phyloP scores from a whole-genome alignment of 2,888 invertebrate genomes.

The Dasypolia templi region DNA sequence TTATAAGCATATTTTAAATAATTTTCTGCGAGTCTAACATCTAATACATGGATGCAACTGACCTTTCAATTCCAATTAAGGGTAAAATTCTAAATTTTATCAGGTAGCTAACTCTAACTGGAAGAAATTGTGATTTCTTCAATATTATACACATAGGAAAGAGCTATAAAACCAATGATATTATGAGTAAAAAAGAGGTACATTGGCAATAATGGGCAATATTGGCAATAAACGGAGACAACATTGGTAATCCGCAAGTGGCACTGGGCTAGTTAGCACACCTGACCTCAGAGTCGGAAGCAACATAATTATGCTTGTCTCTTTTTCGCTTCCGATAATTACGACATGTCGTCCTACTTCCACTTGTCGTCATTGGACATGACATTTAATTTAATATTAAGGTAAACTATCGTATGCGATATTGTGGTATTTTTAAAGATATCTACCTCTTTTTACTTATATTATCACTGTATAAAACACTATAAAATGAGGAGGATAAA shows the following conservation, averaged over 20 bases:
- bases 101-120: conserved; percentile 73
- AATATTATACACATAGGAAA: conserved; percentile 58
- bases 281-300: neutral
- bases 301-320: neutral
- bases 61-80: conserved; percentile 68
- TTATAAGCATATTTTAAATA: conserved; percentile 64
- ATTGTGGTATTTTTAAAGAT: neutral
- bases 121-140: conserved; percentile 58
- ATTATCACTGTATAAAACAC: conserved; percentile 18
- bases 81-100: conserved; percentile 66
- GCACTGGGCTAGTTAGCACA: neutral
- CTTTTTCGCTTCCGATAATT: neutral
- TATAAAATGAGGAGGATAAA: conserved; percentile 49
- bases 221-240: too few relatives aligned
- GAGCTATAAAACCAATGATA: conserved; percentile 12
- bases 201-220: too few relatives aligned
- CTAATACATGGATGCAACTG: conserved; percentile 69
- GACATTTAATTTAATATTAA: too few relatives aligned
- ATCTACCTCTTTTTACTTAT: neutral
- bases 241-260: neutral
- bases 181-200: neutral
- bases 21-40: conserved; percentile 63
- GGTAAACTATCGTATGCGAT: neutral
- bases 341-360: neutral
- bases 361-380: too few relatives aligned